Conservation (phyloP, 1,140 invertebrate species). For the Ylistrum balloti region DNA sequence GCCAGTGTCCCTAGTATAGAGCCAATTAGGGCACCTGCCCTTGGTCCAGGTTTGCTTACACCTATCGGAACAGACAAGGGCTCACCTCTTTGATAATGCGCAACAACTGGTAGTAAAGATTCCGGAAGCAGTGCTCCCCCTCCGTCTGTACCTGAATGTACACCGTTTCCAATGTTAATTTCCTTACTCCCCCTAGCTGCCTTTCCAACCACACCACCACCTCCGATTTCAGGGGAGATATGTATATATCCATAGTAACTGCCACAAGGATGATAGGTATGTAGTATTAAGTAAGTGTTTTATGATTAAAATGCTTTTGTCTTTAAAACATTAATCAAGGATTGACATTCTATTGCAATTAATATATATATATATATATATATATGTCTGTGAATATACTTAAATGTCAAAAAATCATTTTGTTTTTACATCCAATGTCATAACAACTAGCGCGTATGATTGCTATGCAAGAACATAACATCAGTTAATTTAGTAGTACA, state of each 20-base stretch:
- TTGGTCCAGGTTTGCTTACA: constrained; percentile 29
- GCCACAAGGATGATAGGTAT: not conserved
- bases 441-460: too few relatives aligned
- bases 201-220: constrained; percentile 43
- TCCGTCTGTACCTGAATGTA: not conserved
- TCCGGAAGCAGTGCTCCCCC: not conserved
- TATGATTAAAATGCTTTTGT: too few relatives aligned
- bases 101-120: constrained; percentile 22
- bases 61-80: constrained; percentile 22
- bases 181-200: not conserved
- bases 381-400: too few relatives aligned
- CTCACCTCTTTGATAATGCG: too few relatives aligned
- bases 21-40: constrained; percentile 76
- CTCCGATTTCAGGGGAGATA: constrained; percentile 41
- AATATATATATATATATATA: too few relatives aligned
- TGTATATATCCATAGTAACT: not conserved
- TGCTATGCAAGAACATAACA: too few relatives aligned
- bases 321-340: too few relatives aligned
- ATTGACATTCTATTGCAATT: too few relatives aligned
- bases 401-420: too few relatives aligned
- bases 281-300: too few relatives aligned
- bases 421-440: too few relatives aligned
- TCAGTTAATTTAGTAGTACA: too few relatives aligned
- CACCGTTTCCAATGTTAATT: not conserved
- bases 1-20: constrained; percentile 73